Base-by-base conservation (phyloP, 2,888 invertebrate genomes). In the Hololepta plana region DNA sequence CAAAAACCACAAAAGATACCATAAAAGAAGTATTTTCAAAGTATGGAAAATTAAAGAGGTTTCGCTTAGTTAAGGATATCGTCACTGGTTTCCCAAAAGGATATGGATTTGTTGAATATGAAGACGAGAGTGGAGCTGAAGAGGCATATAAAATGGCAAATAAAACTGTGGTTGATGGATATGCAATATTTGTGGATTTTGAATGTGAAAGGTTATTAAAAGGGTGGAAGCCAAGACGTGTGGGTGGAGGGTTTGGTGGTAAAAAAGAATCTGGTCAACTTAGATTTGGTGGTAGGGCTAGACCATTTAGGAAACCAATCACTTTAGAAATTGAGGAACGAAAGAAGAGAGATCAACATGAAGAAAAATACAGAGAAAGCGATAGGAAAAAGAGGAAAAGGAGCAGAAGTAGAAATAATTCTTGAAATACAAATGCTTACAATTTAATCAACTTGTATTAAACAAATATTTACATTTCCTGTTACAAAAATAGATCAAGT, bases 191-290 rank as follows among this genome's bases (percentile, higher is more conserved):
- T 40, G 72, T 80, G 3, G 85, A 88, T 49, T 66, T 64, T 40
- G 85, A 85, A 51, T 71, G 69, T 38, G 75, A 71, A 45, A 60
- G 84, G 31, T 44, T 53, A 5, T 46, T 82, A 41, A 60, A 61
- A 30, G 35, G 82, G 2, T 88, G 88, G 88, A 68, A 72, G 44
- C 88, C 88, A 3, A 60, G 88, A 34, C 55, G 88, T 34, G 56
- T 87, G 4, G 88, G 88, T 3, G 88, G 88, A 9, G 88, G 88
- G 8, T 76, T 85, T 45, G 84, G 84, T 3, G 88, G 88, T 0
- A 67, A 64, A 36, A 84, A 79, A 42, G 80, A 82, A 49, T 77
- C 87, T 0, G 88, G 88, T 0, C 88, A 90, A 46, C 57, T 88
- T 20, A 53, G 88, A 32, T 90, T 88, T 57, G 88, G 88, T 2